These are phyloP conservation scores for Hydrophis major DNA, from an alignment of 2,797 vertebrate species.

Conservation along the genomic window DNA sequence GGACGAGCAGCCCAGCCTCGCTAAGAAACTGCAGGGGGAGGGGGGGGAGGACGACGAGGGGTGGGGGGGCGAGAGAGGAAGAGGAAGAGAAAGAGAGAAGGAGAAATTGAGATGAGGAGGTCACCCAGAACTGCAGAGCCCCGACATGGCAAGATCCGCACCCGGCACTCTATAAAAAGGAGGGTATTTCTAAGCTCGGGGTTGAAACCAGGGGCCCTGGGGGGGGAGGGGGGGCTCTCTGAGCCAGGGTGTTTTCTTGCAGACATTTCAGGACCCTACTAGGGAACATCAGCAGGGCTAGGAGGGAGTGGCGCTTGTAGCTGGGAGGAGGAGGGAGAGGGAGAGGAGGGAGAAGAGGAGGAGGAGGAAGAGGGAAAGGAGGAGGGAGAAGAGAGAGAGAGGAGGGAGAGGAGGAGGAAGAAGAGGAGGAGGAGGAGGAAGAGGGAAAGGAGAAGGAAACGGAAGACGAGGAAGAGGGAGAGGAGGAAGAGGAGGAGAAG, in stretches of 20 bases:
- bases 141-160: neutral
- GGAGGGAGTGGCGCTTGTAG: neutral
- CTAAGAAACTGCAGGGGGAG: conserved; percentile 89
- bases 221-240: neutral
- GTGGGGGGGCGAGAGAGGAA: conserved; percentile 60
- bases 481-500: no score
- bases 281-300: neutral
- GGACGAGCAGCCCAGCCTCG: conserved; percentile 97
- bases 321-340: neutral
- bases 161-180: neutral
- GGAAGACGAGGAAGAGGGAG: no score
- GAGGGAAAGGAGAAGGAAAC: conserved; percentile 26
- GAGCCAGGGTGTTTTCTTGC: neutral
- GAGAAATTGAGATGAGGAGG: conserved; percentile 68
- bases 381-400: no score
- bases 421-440: conserved; percentile 57
- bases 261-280: neutral
- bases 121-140: neutral
- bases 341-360: no score
- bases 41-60: conserved; percentile 59
- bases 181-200: neutral
- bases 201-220: no score
- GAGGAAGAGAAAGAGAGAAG: conserved; percentile 67
- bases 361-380: no score
- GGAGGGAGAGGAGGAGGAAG: rapidly evolving